A percentile compares a stretch with the other conserved stretches of the same genome.
phyloP scores from a whole-genome alignment of 2,888 invertebrate genomes.

The Caradrina kadenii region DNA sequence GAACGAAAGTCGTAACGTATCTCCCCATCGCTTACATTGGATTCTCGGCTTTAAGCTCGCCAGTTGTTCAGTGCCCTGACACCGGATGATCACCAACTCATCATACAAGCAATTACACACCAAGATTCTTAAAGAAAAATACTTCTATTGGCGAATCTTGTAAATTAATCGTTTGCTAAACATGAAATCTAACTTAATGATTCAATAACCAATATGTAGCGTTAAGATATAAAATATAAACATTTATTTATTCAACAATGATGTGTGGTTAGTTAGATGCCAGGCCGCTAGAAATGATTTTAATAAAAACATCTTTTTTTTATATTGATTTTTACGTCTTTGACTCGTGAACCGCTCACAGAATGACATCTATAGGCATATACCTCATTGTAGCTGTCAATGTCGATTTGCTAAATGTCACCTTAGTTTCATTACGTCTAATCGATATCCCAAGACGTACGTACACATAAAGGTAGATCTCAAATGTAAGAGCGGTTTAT shows the following conservation, averaged over 20 bases:
- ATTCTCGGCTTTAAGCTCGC: slow-evolving; percentile 15
- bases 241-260: slow-evolving; percentile 55
- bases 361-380: background rate
- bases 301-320: background rate
- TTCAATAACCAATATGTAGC: slow-evolving; percentile 44
- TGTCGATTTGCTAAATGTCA: slow-evolving; percentile 24
- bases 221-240: slow-evolving; percentile 50
- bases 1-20: background rate
- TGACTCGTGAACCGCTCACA: slow-evolving; percentile 30
- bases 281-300: slow-evolving; percentile 48
- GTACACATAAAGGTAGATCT: slow-evolving; percentile 26
- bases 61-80: background rate
- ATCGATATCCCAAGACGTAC: slow-evolving; percentile 10
- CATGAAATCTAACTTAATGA: slow-evolving; percentile 20
- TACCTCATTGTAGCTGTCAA: slow-evolving; percentile 18
- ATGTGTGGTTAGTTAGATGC: slow-evolving; percentile 32
- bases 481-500: slow-evolving; percentile 31
- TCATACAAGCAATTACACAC: slow-evolving; percentile 10
- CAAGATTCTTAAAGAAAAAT: background rate
- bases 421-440: slow-evolving; percentile 1
- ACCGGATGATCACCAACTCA: background rate
- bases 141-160: background rate
- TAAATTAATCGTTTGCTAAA: slow-evolving; percentile 7
- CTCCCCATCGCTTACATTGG: slow-evolving; percentile 21
- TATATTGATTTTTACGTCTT: slow-evolving; percentile 15